Conservation (phyloP, 2,797 vertebrate species). For the Squalus acanthias region DNA sequence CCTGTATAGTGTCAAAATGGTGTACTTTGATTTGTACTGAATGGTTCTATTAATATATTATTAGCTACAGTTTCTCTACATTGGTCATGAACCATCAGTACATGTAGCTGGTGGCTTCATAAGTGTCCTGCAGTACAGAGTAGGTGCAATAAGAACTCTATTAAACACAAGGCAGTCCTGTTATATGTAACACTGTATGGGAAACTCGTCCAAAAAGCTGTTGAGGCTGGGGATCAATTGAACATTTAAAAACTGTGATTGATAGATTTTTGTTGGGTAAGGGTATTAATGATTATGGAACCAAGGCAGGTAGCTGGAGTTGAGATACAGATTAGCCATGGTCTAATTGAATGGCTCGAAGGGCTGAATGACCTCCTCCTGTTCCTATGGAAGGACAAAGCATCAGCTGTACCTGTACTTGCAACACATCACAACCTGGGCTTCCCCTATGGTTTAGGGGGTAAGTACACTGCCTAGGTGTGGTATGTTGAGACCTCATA, state of each 20-base stretch:
- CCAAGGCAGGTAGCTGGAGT: too few species aligned
- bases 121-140: background rate
- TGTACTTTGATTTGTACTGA: background rate
- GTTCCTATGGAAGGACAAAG: too few species aligned
- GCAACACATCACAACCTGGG: too few species aligned
- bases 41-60: background rate
- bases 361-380: too few species aligned
- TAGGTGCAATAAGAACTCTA: background rate
- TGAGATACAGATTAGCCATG: too few species aligned
- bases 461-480: too few species aligned
- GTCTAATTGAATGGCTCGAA: too few species aligned
- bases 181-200: background rate
- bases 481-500: too few species aligned
- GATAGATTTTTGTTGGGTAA: background rate
- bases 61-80: background rate
- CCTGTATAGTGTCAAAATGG: background rate
- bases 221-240: background rate
- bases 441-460: too few species aligned
- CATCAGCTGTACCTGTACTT: too few species aligned
- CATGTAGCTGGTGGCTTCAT: background rate
- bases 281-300: too few species aligned
- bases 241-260: background rate
- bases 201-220: background rate
- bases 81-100: background rate
- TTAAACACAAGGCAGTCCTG: background rate